These are phyloP conservation scores for Melitaea cinxia DNA, from an alignment of 1,140 invertebrate genomes.

Conservation along the genomic window DNA sequence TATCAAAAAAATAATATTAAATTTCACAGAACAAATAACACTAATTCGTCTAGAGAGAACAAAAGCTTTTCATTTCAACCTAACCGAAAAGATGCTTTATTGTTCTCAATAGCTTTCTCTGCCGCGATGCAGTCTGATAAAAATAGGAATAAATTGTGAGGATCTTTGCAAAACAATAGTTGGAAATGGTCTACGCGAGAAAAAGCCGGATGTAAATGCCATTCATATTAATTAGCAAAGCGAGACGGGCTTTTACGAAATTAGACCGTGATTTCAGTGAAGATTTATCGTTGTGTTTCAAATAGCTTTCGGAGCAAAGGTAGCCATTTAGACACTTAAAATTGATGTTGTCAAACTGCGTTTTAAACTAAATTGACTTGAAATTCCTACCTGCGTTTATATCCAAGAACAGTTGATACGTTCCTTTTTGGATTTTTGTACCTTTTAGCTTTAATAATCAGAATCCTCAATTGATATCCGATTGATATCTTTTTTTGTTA, in stretches of 20 bases:
- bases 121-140: conserved; percentile 66
- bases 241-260: conserved; percentile 81
- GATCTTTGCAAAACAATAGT: conserved; percentile 81
- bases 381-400: conserved; percentile 61
- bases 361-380: conserved; percentile 74
- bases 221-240: conserved; percentile 82
- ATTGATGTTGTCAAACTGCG: conserved; percentile 71
- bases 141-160: conserved; percentile 79
- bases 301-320: conserved; percentile 77
- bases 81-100: conserved; percentile 63
- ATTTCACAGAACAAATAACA: conserved; percentile 45
- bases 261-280: conserved; percentile 80
- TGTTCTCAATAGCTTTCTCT: conserved; percentile 68
- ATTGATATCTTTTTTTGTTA: too few species aligned
- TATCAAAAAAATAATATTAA: conserved; percentile 18
- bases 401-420: too few species aligned
- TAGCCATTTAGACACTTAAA: conserved; percentile 75
- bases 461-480: too few species aligned
- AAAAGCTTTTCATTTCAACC: conserved; percentile 65
- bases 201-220: conserved; percentile 81
- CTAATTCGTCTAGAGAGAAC: conserved; percentile 55
- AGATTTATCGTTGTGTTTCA: conserved; percentile 81
- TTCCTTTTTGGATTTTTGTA: too few species aligned
- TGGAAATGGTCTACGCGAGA: conserved; percentile 79
- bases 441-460: too few species aligned